Evolutionary conservation across 2,888 invertebrate genomes (phyloP), one percentile per base, ranked within the genome.

Genomic region (Erannis defoliaria): DNA sequence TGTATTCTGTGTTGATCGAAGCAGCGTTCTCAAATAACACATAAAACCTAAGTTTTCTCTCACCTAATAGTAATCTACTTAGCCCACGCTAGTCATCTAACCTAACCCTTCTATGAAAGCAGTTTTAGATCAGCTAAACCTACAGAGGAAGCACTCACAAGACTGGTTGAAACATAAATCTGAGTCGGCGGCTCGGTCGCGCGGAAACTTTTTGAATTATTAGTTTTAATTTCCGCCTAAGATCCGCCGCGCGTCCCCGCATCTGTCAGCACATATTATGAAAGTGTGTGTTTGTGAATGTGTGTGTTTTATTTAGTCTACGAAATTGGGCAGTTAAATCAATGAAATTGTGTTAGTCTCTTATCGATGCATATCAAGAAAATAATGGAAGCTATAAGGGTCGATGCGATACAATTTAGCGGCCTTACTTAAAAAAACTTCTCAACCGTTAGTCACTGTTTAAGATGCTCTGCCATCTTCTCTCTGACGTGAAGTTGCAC

Each of bases 191-290:
- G 90, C 82, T 87, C 89, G 89, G 90, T 90, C 88, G 90, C 90
- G 85, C 82, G 90, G 89, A 92, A 93, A 93, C 91, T 93, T 93
- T 93, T 93, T 93, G 93, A 93, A 92, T 93, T 93, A 93, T 93
- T 93, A 93, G 93, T 93, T 93, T 93, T 93, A 93, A 93, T 93
- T 93, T 93, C 93, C 93, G 93, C 87, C 85, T 87, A 89, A 92
- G 92, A 93, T 92, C 91, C 90, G 92, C 86, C 77, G 79, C 81
- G 78, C 79, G 83, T 84, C 84, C 82, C 88, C 84, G 89, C 90
- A 90, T 91, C 91, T 90, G 90, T 92, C 91, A 90, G 81, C 80
- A 80, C 79, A 81, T 85, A 83, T 84, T 26, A 80, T 58, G 50
- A 50, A 63, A 51, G 77, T 76, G 75, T 78, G 71, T 72, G 71